Conservation (phyloP, 2,113 vertebrate genomes). For the Corythaixoides concolor region DNA sequence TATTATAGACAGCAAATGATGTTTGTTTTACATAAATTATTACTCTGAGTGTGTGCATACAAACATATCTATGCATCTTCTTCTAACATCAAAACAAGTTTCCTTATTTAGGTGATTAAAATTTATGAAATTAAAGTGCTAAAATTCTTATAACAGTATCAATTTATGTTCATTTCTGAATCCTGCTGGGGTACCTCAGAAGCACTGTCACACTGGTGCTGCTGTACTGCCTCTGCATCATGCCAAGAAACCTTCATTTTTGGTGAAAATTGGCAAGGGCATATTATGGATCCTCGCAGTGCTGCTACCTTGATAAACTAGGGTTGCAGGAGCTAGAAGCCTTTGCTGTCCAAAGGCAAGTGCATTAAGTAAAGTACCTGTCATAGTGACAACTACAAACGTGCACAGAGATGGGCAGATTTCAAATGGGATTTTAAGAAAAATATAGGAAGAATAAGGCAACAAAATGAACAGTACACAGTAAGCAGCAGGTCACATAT, state of each 20-base stretch:
- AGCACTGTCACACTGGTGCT: not conserved
- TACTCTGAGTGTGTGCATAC: not conserved
- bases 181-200: not conserved
- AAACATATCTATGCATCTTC: not conserved
- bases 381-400: not conserved
- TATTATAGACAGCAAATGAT: not conserved
- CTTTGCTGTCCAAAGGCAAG: not conserved
- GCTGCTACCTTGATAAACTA: not conserved
- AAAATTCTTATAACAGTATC: not conserved
- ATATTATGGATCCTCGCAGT: not conserved
- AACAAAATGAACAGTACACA: not conserved
- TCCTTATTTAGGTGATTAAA: not conserved
- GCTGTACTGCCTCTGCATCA: not conserved
- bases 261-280: not conserved
- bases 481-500: not conserved
- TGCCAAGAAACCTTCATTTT: not conserved
- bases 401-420: not conserved
- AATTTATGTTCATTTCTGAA: not conserved
- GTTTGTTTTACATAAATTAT: not conserved
- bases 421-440: not conserved
- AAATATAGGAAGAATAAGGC: not conserved
- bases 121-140: not conserved
- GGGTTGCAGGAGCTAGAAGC: not conserved
- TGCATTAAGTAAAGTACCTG: not conserved
- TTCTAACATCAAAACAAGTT: not conserved